These are phyloP conservation scores for Nomada ferruginata DNA, from an alignment of 2,888 invertebrate species.

Conservation along the genomic window DNA sequence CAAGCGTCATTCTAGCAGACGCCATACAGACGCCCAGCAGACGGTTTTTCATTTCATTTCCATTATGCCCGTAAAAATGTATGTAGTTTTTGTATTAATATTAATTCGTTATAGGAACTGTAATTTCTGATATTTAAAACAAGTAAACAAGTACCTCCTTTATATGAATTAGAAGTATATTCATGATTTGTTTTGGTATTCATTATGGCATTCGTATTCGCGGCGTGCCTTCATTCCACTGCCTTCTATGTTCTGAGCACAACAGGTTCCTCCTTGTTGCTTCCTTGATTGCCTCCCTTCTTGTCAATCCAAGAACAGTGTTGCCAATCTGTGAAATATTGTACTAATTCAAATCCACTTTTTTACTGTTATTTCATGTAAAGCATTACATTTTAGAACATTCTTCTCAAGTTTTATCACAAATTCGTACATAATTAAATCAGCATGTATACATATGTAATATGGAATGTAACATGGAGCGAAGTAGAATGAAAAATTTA, in stretches of 20 bases:
- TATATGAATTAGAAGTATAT: constrained; percentile 74
- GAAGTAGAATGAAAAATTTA: background rate
- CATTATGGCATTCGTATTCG: constrained; percentile 76
- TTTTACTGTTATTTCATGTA: background rate
- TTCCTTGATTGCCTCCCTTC: constrained; percentile 66
- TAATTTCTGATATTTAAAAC: constrained; percentile 30
- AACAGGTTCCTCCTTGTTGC: constrained; percentile 74
- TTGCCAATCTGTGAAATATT: constrained; percentile 61
- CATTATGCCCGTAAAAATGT: constrained; percentile 9
- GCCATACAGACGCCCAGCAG: constrained; percentile 84
- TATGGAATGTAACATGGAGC: background rate
- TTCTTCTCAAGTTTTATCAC: background rate
- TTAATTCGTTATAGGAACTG: background rate
- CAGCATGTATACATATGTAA: background rate
- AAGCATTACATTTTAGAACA: too few species aligned
- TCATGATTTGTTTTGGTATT: constrained; percentile 76
- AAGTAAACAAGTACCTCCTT: constrained; percentile 71
- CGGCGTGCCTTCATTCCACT: constrained; percentile 78
- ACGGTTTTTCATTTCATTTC: constrained; percentile 78
- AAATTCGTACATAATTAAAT: background rate
- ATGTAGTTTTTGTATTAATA: constrained; percentile 14
- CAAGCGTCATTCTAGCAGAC: constrained; percentile 83
- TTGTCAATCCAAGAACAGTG: constrained; percentile 69
- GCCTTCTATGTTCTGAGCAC: constrained; percentile 76
- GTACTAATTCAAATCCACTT: too few species aligned